These are phyloP conservation scores for Salpingus planirostris DNA, from an alignment of 2,888 invertebrate species.

Conservation along the genomic window DNA sequence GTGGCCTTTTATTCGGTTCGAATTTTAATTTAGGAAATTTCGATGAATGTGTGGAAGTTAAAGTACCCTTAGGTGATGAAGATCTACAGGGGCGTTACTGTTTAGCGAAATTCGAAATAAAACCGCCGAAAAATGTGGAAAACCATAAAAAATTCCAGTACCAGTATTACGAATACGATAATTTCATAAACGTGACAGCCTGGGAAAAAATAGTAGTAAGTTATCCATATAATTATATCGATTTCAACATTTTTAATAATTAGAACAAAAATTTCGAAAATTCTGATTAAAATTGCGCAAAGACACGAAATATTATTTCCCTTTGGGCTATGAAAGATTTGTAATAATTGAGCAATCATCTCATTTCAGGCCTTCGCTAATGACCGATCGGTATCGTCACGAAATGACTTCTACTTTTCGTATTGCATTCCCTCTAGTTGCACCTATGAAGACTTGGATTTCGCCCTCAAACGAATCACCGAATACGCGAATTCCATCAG, in stretches of 20 bases:
- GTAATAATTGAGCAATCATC: too few relatives aligned
- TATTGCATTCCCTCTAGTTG: slow-evolving; percentile 53
- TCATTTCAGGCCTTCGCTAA: not conserved
- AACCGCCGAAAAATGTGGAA: slow-evolving; percentile 25
- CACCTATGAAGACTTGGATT: slow-evolving; percentile 43
- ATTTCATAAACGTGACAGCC: slow-evolving; percentile 20
- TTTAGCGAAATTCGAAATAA: slow-evolving; percentile 46
- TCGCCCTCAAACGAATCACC: slow-evolving; percentile 21
- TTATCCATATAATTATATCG: slow-evolving; percentile 4
- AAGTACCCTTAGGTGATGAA: slow-evolving; percentile 16
- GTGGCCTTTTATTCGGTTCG: slow-evolving; percentile 56
- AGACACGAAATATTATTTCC: too few relatives aligned
- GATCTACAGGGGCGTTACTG: too few relatives aligned
- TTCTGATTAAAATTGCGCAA: too few relatives aligned
- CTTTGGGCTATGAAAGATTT: too few relatives aligned
- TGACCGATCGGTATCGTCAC: slow-evolving; percentile 3
- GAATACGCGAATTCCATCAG: slow-evolving; percentile 12
- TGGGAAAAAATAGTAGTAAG: slow-evolving; percentile 25
- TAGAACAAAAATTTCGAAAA: not conserved
- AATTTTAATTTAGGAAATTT: slow-evolving; percentile 62
- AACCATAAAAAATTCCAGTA: not conserved
- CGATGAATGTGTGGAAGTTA: slow-evolving; percentile 53
- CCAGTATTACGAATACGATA: slow-evolving; percentile 1
- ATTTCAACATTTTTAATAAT: not conserved
- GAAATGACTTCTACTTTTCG: slow-evolving; percentile 46